phyloP scores from a whole-genome alignment of 1,140 invertebrate genomes.

The Argopecten irradians region DNA sequence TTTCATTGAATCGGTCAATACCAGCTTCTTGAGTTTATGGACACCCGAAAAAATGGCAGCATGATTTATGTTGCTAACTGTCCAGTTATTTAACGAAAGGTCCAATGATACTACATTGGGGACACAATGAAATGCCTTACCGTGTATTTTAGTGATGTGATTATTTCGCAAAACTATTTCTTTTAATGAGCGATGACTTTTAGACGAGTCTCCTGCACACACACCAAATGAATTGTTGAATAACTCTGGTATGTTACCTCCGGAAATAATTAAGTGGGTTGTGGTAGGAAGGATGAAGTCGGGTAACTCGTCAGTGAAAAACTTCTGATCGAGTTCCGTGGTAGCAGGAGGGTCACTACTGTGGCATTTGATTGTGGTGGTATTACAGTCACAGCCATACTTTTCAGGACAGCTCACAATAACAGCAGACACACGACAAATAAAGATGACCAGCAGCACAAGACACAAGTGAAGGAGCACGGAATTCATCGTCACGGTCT shows the following conservation, averaged over 20 bases:
- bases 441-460: neutral
- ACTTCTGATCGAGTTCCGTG: neutral
- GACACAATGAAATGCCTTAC: neutral
- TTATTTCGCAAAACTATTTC: neutral
- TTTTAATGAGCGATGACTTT: neutral
- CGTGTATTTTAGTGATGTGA: neutral
- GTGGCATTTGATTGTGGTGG: neutral
- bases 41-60: neutral
- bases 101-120: neutral
- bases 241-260: neutral
- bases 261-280: neutral
- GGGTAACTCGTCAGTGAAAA: neutral
- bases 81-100: conserved; percentile 14
- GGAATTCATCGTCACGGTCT: conserved; percentile 5
- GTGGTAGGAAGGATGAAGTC: neutral
- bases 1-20: neutral
- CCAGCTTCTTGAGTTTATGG: neutral
- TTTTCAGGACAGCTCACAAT: neutral
- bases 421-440: neutral
- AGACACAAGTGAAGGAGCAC: neutral
- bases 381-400: neutral
- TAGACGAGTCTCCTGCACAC: neutral
- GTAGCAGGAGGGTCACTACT: neutral
- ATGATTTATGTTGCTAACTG: neutral
- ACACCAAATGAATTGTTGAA: neutral